These are phyloP conservation scores for Macrophya alboannulata DNA, from an alignment of 2,888 invertebrate genomes.

Conservation along the genomic window DNA sequence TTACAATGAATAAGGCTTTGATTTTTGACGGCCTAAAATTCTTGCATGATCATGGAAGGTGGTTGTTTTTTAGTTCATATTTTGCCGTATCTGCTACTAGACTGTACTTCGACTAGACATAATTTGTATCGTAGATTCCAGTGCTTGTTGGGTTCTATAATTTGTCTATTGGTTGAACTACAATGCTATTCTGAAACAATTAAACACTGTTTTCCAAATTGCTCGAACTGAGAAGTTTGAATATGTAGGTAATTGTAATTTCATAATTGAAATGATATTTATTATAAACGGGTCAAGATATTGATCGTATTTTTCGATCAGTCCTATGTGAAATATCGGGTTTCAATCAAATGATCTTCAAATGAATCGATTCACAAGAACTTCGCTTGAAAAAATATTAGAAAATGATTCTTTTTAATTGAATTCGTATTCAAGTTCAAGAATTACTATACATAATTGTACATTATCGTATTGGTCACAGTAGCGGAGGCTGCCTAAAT, in stretches of 20 bases:
- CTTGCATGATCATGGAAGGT: not conserved
- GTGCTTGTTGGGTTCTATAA: not conserved
- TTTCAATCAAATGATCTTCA: not conserved
- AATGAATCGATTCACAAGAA: not conserved
- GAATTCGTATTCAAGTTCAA: slow-evolving; percentile 9
- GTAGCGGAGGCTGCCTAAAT: not conserved
- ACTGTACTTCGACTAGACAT: not conserved
- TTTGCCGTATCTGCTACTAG: not conserved
- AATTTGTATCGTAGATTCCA: not conserved
- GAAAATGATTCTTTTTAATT: slow-evolving; percentile 12
- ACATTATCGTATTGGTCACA: not conserved
- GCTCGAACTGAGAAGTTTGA: slow-evolving; percentile 9
- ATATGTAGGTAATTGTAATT: slow-evolving; percentile 24
- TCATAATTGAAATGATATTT: slow-evolving; percentile 16
- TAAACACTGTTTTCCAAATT: slow-evolving; percentile 22
- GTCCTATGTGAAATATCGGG: not conserved
- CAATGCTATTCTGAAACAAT: not conserved
- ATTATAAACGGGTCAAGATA: not conserved
- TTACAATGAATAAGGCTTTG: not conserved
- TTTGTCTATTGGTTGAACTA: not conserved
- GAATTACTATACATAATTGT: slow-evolving; percentile 28
- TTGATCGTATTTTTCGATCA: not conserved
- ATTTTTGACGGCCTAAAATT: slow-evolving; percentile 30
- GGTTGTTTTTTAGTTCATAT: not conserved
- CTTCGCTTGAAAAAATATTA: not conserved